Conservation (phyloP, 2,888 invertebrate genomes). For the Trilocha varians region DNA sequence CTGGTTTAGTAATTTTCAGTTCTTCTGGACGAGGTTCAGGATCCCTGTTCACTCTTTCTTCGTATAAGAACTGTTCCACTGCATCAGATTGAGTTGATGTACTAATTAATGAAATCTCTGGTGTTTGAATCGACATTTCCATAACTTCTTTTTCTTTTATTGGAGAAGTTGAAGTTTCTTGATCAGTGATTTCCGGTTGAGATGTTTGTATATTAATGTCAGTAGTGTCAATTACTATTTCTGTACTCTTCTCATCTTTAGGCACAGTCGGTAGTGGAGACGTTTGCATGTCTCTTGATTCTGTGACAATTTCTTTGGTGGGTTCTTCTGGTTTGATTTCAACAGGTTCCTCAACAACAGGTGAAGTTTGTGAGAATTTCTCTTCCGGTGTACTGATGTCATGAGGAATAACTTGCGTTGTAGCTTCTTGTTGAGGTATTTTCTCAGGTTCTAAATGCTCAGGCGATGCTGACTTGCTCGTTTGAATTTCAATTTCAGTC, state of each 20-base stretch:
- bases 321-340: slow-evolving; percentile 26
- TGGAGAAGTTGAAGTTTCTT: slow-evolving; percentile 55
- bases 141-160: slow-evolving; percentile 34
- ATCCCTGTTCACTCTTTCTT: not conserved
- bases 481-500: slow-evolving; percentile 55
- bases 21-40: slow-evolving; percentile 17
- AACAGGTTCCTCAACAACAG: slow-evolving; percentile 30
- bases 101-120: slow-evolving; percentile 45
- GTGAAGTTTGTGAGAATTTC: slow-evolving; percentile 66
- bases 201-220: slow-evolving; percentile 57
- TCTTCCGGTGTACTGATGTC: slow-evolving; percentile 52
- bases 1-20: slow-evolving; percentile 16
- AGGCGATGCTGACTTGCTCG: slow-evolving; percentile 50
- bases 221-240: slow-evolving; percentile 44
- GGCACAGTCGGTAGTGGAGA: slow-evolving; percentile 52
- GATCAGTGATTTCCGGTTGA: slow-evolving; percentile 39
- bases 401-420: slow-evolving; percentile 66
- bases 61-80: slow-evolving; percentile 18
- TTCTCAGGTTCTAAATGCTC: slow-evolving; percentile 44
- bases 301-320: slow-evolving; percentile 51
- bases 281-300: slow-evolving; percentile 69
- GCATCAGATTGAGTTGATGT: slow-evolving; percentile 60
- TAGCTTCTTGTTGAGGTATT: slow-evolving; percentile 60
- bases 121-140: slow-evolving; percentile 54
- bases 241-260: slow-evolving; percentile 53